A percentile compares a stretch with the other conserved stretches of the same genome.
phyloP scores from a whole-genome alignment of 23 tunicate genomes.

The Ascidia mentula region DNA sequence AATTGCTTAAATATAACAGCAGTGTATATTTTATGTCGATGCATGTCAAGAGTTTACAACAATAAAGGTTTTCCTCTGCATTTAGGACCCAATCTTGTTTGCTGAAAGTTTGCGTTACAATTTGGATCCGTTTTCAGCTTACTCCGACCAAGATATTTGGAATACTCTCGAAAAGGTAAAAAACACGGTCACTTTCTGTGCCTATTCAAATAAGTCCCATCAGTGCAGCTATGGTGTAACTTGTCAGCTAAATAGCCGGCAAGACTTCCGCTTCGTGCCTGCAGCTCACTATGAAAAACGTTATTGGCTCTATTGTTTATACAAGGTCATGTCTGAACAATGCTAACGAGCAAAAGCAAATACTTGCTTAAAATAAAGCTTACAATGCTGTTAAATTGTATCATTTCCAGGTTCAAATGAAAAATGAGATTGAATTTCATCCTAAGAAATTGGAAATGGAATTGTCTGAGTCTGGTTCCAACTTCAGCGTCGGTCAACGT shows the following conservation, averaged over 20 bases:
- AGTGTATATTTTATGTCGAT: neutral
- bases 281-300: no score
- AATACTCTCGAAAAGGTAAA: constrained; percentile 72
- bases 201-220: constrained; percentile 44
- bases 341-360: constrained; percentile 79
- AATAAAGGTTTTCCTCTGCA: neutral
- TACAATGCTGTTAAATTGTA: constrained; percentile 50
- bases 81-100: constrained; percentile 83
- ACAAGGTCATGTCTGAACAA: no score
- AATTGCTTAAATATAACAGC: no score
- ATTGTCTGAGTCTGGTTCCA: constrained; percentile 62
- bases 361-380: constrained; percentile 51
- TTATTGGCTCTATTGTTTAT: no score
- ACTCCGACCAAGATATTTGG: constrained; percentile 84
- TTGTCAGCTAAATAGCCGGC: no score
- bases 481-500: constrained; percentile 87
- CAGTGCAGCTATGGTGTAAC: no score
- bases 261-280: no score
- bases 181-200: constrained; percentile 16
- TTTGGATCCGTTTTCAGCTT: constrained; percentile 64
- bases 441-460: constrained; percentile 44
- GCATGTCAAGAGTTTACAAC: neutral
- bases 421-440: constrained; percentile 33
- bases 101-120: constrained; percentile 77
- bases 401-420: constrained; percentile 79